A percentile compares a stretch with the other conserved stretches of the same genome.
phyloP scores from a whole-genome alignment of 2,113 vertebrate genomes.

The Miniopterus natalensis region DNA sequence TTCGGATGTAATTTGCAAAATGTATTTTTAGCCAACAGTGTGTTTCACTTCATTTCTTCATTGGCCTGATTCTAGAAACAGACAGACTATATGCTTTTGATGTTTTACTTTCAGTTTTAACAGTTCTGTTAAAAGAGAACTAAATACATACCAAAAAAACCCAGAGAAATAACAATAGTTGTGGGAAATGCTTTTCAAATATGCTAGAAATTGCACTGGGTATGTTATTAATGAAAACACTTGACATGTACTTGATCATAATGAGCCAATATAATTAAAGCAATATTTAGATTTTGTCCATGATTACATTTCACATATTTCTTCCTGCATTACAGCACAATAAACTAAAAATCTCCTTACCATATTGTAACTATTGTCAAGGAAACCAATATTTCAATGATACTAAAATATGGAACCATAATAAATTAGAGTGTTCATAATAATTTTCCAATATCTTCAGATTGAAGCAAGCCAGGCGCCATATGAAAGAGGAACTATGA shows the following conservation, averaged over 20 bases:
- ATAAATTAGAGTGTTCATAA: not conserved
- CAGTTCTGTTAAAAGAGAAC: constrained; percentile 20
- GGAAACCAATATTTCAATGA: constrained; percentile 1
- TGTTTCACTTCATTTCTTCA: constrained; percentile 65
- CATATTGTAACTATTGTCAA: constrained; percentile 16
- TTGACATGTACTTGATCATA: constrained; percentile 21
- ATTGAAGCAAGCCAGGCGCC: not conserved
- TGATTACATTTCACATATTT: constrained; percentile 32
- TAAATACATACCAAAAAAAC: not conserved
- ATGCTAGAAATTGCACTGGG: constrained; percentile 7
- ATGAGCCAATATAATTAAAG: constrained; percentile 57
- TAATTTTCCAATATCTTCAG: not conserved
- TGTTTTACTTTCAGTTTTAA: constrained; percentile 61
- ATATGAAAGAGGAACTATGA: constrained; percentile 46
- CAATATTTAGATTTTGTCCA: constrained; percentile 13
- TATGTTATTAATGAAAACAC: constrained; percentile 50
- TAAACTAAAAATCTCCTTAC: constrained; percentile 35
- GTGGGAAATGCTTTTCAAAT: constrained; percentile 38
- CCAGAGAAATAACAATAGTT: constrained; percentile 42
- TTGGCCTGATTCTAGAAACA: constrained; percentile 55
- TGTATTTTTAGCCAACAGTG: constrained; percentile 63
- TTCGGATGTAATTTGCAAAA: constrained; percentile 56
- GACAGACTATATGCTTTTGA: constrained; percentile 40
- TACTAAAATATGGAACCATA: not conserved
- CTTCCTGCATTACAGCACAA: constrained; percentile 13